Conservation (phyloP, 2,888 invertebrate species). For the Argyresthia albistria region DNA sequence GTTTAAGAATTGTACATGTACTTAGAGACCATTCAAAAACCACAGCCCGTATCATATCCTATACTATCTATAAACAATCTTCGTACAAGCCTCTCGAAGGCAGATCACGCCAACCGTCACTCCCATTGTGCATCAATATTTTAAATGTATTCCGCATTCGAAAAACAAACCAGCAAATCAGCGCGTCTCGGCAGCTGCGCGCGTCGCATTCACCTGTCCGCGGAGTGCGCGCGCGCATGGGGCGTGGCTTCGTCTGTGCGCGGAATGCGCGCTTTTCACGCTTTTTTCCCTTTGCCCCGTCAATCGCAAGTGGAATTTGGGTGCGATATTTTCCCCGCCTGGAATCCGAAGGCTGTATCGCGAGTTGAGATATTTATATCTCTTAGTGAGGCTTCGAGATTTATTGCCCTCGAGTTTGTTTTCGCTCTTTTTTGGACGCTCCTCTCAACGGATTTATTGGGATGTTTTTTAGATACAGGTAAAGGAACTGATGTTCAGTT, state of each 20-base stretch:
- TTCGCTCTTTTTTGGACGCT: constrained; percentile 7
- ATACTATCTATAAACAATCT: too few relatives aligned
- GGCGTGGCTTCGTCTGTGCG: constrained; percentile 39
- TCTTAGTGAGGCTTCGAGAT: constrained; percentile 34
- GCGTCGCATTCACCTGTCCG: constrained; percentile 65
- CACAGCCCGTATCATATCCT: too few relatives aligned
- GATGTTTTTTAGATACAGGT: constrained; percentile 40
- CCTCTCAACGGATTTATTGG: constrained; percentile 47
- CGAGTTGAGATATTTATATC: constrained; percentile 58
- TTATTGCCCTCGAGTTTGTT: constrained; percentile 30
- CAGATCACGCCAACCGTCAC: constrained; percentile 29
- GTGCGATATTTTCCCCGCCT: constrained; percentile 66
- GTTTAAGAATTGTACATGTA: too few relatives aligned
- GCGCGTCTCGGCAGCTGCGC: constrained; percentile 43
- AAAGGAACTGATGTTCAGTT: constrained; percentile 19
- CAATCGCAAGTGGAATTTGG: constrained; percentile 59
- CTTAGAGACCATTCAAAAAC: too few relatives aligned
- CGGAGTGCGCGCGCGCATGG: constrained; percentile 44
- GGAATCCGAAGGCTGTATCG: constrained; percentile 63
- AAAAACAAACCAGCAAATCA: constrained; percentile 51
- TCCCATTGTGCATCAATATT: constrained; percentile 60
- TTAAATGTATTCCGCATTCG: constrained; percentile 44
- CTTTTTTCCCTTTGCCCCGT: constrained; percentile 53
- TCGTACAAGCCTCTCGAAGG: not conserved
- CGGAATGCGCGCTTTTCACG: constrained; percentile 49